Evolutionary conservation across 92 coral and sea anemone species (phyloP), one percentile per base, ranked within the genome.

Genomic region (Zoanthus solanderi): DNA sequence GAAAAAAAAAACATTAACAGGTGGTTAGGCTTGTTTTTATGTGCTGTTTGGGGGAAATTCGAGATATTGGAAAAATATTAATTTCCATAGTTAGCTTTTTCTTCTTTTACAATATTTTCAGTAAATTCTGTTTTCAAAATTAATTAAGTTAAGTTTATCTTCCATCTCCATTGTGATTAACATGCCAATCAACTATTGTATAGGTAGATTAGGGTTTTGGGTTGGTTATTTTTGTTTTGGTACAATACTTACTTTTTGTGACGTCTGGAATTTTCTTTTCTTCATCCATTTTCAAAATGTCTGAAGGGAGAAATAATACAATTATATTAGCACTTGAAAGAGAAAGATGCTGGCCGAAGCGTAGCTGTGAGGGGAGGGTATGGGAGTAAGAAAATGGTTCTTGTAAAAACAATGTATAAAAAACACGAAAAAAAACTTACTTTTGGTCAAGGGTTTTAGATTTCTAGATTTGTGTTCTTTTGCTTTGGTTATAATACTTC

Each of bases 1-100:
- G 28, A 63, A 63, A 63, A 63, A 63, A 63, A 63, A 82, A 29
- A 82, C 65, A 50, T 82, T 32, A 60, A 82, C 44, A 65, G 69
- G 50, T 65, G 46, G 72, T 82, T 58, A 65, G 23, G 46, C 14
- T 63, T 82, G 73, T 30, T 65, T 30, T 54, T 54, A 28, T 74
- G 69, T 32, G 50, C 53, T 65, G 52, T 82, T 42, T 65, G 54
- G 54, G 54, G 54, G 54, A 50, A 50, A 50, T 50, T 50, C 54
- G 54, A 50, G 54, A 50, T 50, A 50, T 50, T 50, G 54, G 54
- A 50, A 50, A 50, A 50, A 50, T 50, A 0, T 50, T 50, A 50
- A 50, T 50, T 50, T 50, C 54, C 54, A 50, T 50, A 50, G 54
- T 50, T 50, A 50, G 54, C 10, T 50, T 50, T 50, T 50, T 50